phyloP scores from a whole-genome alignment of 1,140 invertebrate species.

The Aphelenchoides avenae region DNA sequence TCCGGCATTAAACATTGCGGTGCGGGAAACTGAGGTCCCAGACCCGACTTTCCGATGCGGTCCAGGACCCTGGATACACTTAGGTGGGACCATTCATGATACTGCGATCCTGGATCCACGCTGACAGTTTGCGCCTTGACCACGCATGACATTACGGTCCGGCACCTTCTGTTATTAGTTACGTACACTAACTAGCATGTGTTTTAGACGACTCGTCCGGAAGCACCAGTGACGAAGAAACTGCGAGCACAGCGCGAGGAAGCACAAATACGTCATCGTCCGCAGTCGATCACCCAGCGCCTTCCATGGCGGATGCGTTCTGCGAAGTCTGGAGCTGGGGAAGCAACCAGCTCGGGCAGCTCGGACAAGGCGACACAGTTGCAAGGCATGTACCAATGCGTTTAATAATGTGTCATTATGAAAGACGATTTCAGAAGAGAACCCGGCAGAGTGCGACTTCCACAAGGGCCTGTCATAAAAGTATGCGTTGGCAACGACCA shows the following conservation, averaged over 20 bases:
- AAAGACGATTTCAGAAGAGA: slow-evolving; percentile 6
- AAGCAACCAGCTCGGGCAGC: slow-evolving; percentile 13
- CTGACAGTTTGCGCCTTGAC: no score
- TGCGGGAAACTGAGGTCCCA: no score
- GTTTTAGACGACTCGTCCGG: background rate
- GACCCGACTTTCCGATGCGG: no score
- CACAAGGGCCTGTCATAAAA: slow-evolving; percentile 15
- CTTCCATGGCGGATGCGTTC: slow-evolving; percentile 8
- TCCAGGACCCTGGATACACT: no score
- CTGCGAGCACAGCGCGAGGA: background rate
- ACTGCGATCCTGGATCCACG: no score
- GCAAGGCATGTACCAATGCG: slow-evolving; percentile 1
- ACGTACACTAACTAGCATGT: background rate
- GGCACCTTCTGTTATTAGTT: background rate
- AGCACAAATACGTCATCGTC: background rate
- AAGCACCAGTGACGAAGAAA: background rate
- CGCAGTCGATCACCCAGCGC: background rate
- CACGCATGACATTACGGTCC: background rate
- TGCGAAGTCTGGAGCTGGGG: slow-evolving; percentile 29
- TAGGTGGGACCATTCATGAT: no score
- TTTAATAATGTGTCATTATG: background rate
- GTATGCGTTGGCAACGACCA: slow-evolving; percentile 20
- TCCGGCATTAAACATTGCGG: no score
- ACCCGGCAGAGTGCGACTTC: slow-evolving; percentile 13
- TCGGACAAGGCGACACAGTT: slow-evolving; percentile 25